phyloP scores from a whole-genome alignment of 2,113 vertebrate species.

The Aphyosemion australe region DNA sequence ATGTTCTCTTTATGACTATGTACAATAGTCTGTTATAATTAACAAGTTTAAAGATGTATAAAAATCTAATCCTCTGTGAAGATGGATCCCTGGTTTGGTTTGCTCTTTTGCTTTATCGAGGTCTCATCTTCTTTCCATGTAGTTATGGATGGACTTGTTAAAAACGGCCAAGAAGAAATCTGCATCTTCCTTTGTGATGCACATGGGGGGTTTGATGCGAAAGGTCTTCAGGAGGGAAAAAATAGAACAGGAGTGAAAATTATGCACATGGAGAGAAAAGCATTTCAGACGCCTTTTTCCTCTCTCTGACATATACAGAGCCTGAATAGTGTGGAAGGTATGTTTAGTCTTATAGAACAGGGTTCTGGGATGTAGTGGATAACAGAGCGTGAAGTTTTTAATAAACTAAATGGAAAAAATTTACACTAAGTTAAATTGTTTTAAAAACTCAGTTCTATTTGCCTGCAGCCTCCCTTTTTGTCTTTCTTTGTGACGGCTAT shows the following conservation, averaged over 20 bases:
- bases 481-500: not conserved
- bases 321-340: not conserved
- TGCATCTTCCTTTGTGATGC: slow-evolving; percentile 87
- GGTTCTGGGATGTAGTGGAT: too few species aligned
- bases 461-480: not conserved
- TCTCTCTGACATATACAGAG: not conserved
- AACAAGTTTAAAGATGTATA: not conserved
- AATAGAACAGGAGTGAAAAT: not conserved
- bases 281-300: not conserved
- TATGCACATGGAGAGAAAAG: not conserved
- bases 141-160: slow-evolving; percentile 78
- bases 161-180: slow-evolving; percentile 89
- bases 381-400: not conserved
- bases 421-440: not conserved
- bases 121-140: slow-evolving; percentile 73
- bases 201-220: slow-evolving; percentile 91
- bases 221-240: slow-evolving; percentile 82
- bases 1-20: too few species aligned
- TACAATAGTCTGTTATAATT: too few species aligned
- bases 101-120: not conserved
- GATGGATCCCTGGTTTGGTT: not conserved
- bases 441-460: not conserved
- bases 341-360: not conserved
- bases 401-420: too few species aligned
- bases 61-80: not conserved